Evolutionary conservation across 2,797 vertebrate genomes (phyloP).

Genomic region (Thamnophis elegans): DNA sequence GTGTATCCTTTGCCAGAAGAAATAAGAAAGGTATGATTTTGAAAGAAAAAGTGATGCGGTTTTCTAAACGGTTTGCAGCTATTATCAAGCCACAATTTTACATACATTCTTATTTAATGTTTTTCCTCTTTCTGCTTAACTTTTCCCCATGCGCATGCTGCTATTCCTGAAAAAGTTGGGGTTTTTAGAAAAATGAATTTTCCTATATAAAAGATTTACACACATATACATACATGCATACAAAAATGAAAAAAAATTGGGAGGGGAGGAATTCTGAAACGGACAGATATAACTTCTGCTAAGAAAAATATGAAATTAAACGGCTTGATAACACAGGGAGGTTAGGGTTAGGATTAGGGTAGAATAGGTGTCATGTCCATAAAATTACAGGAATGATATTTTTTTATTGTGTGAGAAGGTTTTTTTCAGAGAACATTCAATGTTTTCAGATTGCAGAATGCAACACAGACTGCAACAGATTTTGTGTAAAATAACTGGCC

Average conservation of each 20-base stretch:
- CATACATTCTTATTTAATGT: neutral
- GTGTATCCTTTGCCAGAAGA: conserved; percentile 81
- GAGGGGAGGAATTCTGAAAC: neutral
- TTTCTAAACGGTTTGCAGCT: neutral
- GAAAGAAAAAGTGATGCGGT: fast-evolving
- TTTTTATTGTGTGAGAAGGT: neutral
- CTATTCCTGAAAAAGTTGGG: neutral
- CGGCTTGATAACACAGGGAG: neutral
- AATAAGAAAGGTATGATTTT: conserved; percentile 80
- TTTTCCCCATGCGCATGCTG: neutral
- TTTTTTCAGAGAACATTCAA: neutral
- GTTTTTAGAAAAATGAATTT: neutral
- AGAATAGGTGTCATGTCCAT: neutral
- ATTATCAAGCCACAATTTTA: neutral
- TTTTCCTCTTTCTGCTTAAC: neutral
- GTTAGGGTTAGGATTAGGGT: too few species aligned
- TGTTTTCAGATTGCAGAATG: neutral
- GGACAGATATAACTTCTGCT: neutral
- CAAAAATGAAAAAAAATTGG: neutral
- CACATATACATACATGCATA: neutral
- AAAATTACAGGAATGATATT: neutral
- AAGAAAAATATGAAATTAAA: neutral
- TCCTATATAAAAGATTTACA: neutral
- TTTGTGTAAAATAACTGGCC: neutral
- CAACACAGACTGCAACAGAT: neutral